Evolutionary conservation across 37 sponge, comb jelly and placozoan genomes (phyloP).

Genomic region (Aplysina aerophoba): DNA sequence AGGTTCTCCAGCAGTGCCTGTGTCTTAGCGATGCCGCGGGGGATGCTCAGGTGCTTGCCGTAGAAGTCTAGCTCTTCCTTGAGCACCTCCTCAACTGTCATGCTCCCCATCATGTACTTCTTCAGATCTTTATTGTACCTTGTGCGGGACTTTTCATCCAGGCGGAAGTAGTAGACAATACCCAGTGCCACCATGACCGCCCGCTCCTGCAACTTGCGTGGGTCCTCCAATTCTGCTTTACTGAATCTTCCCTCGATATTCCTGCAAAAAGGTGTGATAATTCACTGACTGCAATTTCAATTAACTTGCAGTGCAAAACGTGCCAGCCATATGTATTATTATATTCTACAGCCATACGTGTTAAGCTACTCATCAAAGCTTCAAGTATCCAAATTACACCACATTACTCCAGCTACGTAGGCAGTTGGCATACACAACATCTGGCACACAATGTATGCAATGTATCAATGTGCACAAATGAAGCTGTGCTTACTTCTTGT

Average conservation of each 20-base stretch:
- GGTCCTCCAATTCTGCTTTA: neutral
- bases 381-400: no score
- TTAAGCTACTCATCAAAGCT: no score
- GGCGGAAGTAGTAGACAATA: conserved; percentile 66
- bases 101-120: neutral
- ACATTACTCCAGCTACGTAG: no score
- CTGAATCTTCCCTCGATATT: neutral
- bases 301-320: neutral
- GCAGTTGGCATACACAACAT: no score
- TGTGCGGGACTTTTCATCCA: conserved; percentile 41
- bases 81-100: conserved; percentile 1
- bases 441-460: no score
- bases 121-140: conserved; percentile 10
- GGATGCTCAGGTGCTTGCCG: conserved; percentile 32
- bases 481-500: conserved; percentile 3
- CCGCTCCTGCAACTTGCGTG: neutral
- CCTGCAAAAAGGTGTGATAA: neutral
- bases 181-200: conserved; percentile 60
- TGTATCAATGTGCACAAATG: no score
- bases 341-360: no score
- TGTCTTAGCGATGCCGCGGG: conserved; percentile 71
- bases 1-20: conserved; percentile 72
- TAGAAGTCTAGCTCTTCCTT: conserved; percentile 37
- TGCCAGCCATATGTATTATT: neutral
- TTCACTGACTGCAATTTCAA: no score